Conservation (phyloP, 2,113 vertebrate genomes). For the Zeus faber region DNA sequence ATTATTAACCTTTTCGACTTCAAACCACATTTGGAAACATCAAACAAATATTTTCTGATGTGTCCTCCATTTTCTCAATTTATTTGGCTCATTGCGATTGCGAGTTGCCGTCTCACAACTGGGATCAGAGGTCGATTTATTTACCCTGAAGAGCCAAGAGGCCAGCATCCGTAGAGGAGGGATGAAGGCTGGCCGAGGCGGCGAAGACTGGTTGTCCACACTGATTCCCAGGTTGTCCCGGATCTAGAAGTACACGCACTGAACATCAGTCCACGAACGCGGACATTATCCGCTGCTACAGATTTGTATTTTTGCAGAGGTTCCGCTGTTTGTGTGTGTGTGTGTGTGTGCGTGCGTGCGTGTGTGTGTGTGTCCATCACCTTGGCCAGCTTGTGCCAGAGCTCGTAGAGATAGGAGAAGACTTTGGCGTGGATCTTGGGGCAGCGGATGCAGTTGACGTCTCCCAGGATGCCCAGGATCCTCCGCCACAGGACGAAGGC, state of each 20-base stretch:
- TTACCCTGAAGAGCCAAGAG: constrained; percentile 96
- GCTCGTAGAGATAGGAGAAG: constrained; percentile 88
- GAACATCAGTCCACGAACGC: background rate
- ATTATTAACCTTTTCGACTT: too few relatives aligned
- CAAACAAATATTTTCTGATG: too few relatives aligned
- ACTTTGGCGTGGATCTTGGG: constrained; percentile 93
- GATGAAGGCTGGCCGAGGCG: constrained; percentile 86
- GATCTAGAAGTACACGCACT: constrained; percentile 75
- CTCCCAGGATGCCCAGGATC: constrained; percentile 93
- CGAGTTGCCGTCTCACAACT: too few relatives aligned
- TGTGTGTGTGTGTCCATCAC: constrained; percentile 57
- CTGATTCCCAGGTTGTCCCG: constrained; percentile 96
- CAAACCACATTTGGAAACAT: too few relatives aligned
- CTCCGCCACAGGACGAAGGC: constrained; percentile 96
- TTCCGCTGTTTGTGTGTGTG: too few relatives aligned
- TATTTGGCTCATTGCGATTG: too few relatives aligned
- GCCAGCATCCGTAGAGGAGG: constrained; percentile 97
- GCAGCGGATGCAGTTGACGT: constrained; percentile 91
- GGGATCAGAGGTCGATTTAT: constrained; percentile 13
- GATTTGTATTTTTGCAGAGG: too few relatives aligned
- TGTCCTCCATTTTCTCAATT: too few relatives aligned
- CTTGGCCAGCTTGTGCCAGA: constrained; percentile 98
- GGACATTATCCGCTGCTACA: too few relatives aligned
- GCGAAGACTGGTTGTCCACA: constrained; percentile 90
- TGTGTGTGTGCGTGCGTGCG: background rate